phyloP scores from a whole-genome alignment of 2,888 invertebrate species.

The Germaria angustata region DNA sequence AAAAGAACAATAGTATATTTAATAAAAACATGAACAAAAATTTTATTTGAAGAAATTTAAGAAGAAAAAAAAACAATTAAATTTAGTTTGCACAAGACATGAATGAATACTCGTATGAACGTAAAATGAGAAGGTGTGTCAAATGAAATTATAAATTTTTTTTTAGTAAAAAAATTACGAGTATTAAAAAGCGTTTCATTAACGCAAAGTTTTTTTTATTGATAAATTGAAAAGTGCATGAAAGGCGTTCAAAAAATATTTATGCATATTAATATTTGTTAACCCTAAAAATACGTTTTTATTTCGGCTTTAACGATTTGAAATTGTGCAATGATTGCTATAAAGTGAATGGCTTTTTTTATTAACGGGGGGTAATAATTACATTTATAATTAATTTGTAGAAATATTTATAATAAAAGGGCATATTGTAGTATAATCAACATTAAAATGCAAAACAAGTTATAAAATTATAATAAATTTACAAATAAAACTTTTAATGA shows the following conservation, averaged over 20 bases:
- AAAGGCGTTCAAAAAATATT: neutral
- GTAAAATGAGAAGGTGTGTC: slow-evolving; percentile 15
- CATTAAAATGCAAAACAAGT: too few species aligned
- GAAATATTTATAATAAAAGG: too few species aligned
- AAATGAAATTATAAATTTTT: neutral
- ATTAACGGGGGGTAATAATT: neutral
- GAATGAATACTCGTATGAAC: neutral
- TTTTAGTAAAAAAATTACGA: too few species aligned
- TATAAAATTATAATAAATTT: too few species aligned
- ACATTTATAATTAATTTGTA: neutral
- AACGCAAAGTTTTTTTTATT: neutral
- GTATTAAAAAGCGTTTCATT: neutral
- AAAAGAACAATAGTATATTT: too few species aligned
- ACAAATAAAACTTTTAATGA: too few species aligned
- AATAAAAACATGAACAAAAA: neutral
- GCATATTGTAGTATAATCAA: too few species aligned
- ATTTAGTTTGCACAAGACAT: slow-evolving; percentile 20
- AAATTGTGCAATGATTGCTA: neutral
- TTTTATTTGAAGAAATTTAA: neutral
- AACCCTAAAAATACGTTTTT: too few species aligned
- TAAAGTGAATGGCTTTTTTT: neutral
- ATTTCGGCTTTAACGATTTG: too few species aligned
- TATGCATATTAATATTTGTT: too few species aligned
- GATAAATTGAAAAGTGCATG: neutral
- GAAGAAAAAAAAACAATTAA: slow-evolving; percentile 11